Base-by-base conservation (phyloP, 2,888 invertebrate species). In the Pyrochroa serraticornis region DNA sequence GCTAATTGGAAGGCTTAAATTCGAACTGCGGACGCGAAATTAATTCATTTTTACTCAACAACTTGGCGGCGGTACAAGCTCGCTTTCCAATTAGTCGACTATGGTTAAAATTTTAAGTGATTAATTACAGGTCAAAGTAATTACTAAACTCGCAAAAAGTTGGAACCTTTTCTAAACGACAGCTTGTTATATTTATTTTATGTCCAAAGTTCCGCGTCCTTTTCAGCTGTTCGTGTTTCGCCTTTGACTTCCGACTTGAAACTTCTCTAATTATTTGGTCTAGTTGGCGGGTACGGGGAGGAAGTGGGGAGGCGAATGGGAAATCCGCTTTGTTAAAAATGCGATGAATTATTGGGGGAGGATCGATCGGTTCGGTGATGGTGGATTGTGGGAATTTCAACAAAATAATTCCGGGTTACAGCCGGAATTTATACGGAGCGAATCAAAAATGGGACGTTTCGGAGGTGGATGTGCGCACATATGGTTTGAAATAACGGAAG, bases 51-150 rank as follows among this genome's bases (percentile, higher is more conserved):
- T 61, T 63, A 46, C 53, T 45, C 58, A 53, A 62, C 63, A 51
- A 47, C 58, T 66, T 49, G 49, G 47, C 36, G 46, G 45, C 34
- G 39, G 22, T 30, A 14, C 30, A 33, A 14, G 53, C 57, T 64
- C 53, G 60, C 62, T 64, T 64, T 65, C 61, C 65, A 68, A 67
- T 67, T 67, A 68, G 67, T 67, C 60, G 50, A 50, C 59, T 60
- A 56, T 56, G 63, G 63, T 64, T 67, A 62, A 67, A 67, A 70
- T 67, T 67, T 62, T 47, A 60, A 64, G 65, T 66, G 66, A 70
- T 68, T 70, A 70, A 70, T 70, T 67, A 65, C 65, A 62, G 63
- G 61, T 60, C 63, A 58, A 65, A 67, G 65, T 70, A 68, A 68
- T 67, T 68, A 64, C 65, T 50, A 10, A 63, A 59, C 65, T 61